Conservation (phyloP, 2,797 vertebrate genomes). For the Hydrophis major region DNA sequence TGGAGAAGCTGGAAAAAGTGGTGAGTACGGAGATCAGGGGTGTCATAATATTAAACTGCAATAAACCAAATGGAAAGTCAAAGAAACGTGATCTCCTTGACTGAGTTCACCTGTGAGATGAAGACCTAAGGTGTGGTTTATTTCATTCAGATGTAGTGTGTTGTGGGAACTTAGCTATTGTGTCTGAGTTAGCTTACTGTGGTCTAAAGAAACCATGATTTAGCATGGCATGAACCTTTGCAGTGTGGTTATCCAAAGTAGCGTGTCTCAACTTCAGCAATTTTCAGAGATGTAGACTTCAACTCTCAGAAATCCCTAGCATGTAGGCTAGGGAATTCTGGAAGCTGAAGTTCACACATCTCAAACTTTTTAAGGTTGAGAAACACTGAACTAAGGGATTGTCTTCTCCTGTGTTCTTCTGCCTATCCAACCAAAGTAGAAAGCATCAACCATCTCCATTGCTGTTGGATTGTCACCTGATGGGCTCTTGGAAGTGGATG, state of each 20-base stretch:
- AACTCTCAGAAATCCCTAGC: background rate
- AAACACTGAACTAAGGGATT: background rate
- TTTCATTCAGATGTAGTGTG: background rate
- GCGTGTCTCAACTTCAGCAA: background rate
- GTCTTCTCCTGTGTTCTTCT: background rate
- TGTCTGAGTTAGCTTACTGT: background rate
- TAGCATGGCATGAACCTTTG: background rate
- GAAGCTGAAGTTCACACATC: background rate
- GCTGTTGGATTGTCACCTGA: background rate
- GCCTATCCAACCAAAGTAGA: background rate
- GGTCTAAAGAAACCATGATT: background rate
- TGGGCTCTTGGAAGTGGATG: background rate
- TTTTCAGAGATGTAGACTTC: background rate
- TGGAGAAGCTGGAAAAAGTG: conserved; percentile 42
- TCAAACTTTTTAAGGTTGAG: background rate
- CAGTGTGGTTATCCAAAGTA: background rate
- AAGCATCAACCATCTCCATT: background rate
- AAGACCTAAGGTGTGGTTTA: background rate
- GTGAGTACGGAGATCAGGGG: background rate
- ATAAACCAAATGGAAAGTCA: accelerated
- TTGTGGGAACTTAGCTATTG: background rate
- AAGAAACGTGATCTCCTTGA: background rate
- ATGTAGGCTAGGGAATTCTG: background rate
- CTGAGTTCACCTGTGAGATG: background rate
- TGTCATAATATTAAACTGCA: accelerated